Evolutionary conservation across 2,113 vertebrate genomes (phyloP).

Genomic region (Hippocampus barbouri): DNA sequence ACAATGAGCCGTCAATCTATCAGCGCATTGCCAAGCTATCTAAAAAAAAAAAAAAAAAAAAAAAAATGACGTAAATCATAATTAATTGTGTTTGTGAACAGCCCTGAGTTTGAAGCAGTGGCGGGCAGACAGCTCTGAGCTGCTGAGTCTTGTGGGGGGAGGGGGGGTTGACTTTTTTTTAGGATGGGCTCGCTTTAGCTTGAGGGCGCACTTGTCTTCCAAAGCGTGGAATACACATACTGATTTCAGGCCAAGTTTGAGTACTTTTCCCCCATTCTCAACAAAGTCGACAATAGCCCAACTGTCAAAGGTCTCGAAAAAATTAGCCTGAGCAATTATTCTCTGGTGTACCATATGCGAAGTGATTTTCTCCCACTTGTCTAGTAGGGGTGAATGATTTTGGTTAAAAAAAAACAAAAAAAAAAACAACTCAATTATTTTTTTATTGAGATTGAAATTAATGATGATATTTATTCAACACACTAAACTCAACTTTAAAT

Average conservation of each 20-base stretch:
- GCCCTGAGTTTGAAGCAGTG: conserved; percentile 32
- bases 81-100: conserved; percentile 60
- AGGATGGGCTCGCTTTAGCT: conserved; percentile 43
- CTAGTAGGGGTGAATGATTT: background rate
- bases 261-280: background rate
- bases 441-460: too few relatives aligned
- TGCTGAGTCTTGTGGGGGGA: conserved; percentile 39
- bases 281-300: background rate
- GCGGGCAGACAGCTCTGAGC: conserved; percentile 32
- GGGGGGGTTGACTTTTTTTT: conserved; percentile 41
- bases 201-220: conserved; percentile 48
- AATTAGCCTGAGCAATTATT: background rate
- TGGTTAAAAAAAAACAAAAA: too few relatives aligned
- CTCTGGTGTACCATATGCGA: background rate
- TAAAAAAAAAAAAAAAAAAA: conserved; percentile 5
- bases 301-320: background rate
- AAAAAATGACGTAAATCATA: conserved; percentile 56
- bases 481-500: too few relatives aligned
- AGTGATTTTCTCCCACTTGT: background rate
- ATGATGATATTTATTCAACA: too few relatives aligned
- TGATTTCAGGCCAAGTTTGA: background rate
- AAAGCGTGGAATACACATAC: conserved; percentile 16
- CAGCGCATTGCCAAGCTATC: conserved; percentile 54
- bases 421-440: too few relatives aligned
- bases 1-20: conserved; percentile 55